Base-by-base conservation (phyloP, 2,113 vertebrate genomes). In the Hypanus sabinus region DNA sequence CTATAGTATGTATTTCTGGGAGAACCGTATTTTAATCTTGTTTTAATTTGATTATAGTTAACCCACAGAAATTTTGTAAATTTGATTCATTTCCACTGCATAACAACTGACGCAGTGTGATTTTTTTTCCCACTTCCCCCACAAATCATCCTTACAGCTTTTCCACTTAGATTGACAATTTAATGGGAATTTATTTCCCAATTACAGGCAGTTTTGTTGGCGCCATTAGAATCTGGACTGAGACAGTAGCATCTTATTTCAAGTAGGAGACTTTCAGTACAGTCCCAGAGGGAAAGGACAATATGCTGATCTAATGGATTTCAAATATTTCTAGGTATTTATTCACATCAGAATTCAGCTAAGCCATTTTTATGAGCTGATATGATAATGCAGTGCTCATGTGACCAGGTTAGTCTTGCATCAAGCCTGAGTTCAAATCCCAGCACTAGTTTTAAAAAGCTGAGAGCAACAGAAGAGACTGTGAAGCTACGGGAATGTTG, bases 161-260 rank as follows among this genome's bases (percentile, higher is more conserved):
- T 88, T 30, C 27, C 27, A 62, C 83, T 88, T n/a, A 62, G 57
- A 88, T 8, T 62, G 83, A 27, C 62, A 92, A 38, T 70, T 70
- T 92, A 70, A 92, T 38, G 88, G 30, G 14, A 91, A 70, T 68
- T 68, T 36, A 70, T 65, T 22, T 70, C 20, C 20, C 88, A 91
- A 65, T 68, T 70, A 65, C 33, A 62, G 60, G 5, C 62, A 68
- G n/a, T 68, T 91, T 36, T 91, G 7, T 68, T 68, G 62, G 65
- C n/a, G 30, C 33, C 5, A 91, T 65, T 20, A 65, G 24, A 36
- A 91, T 91, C 62, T 33, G 88, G 62, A 36, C 62, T 33, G 30
- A 91, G 33, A 91, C 62, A 16, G 88, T 57, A 24, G 30, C 68
- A 91, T 85, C 88, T 91, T 33, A 60, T 91, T 70, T 70, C 65